Conservation (phyloP, 2,888 invertebrate species). For the Tridacna crocea region DNA sequence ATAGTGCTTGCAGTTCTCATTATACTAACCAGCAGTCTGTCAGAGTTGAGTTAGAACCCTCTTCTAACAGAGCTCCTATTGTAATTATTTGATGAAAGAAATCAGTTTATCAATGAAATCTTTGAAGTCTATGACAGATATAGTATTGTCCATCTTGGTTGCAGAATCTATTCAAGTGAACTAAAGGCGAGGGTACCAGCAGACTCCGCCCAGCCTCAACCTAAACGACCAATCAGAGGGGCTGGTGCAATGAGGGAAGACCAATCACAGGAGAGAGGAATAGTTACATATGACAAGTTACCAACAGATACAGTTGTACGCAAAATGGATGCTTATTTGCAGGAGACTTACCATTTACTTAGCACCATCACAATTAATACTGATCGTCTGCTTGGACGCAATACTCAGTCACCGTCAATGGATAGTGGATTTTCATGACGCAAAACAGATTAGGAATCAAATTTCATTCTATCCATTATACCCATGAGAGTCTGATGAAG, state of each 20-base stretch:
- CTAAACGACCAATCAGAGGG: slow-evolving; percentile 53
- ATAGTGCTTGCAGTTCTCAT: too few relatives aligned
- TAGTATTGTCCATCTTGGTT: neutral
- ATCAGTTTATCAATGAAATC: too few relatives aligned
- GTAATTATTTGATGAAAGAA: too few relatives aligned
- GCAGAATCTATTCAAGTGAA: slow-evolving; percentile 62
- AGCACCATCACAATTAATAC: slow-evolving; percentile 53
- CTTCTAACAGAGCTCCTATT: too few relatives aligned
- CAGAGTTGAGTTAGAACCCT: too few relatives aligned
- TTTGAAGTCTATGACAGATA: too few relatives aligned
- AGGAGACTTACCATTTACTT: slow-evolving; percentile 54
- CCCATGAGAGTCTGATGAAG: too few relatives aligned
- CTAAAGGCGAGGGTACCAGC: slow-evolving; percentile 58
- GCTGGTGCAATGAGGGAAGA: slow-evolving; percentile 59
- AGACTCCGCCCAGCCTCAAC: slow-evolving; percentile 19
- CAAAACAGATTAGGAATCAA: neutral
- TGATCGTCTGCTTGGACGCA: slow-evolving; percentile 55
- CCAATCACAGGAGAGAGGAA: slow-evolving; percentile 43
- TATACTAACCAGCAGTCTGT: too few relatives aligned
- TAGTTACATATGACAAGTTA: slow-evolving; percentile 57
- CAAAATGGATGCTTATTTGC: slow-evolving; percentile 68
- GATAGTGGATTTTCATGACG: slow-evolving; percentile 47
- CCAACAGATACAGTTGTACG: slow-evolving; percentile 68
- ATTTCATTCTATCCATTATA: too few relatives aligned
- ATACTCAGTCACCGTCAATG: slow-evolving; percentile 49